Conservation (phyloP, 2,888 invertebrate species). For the Pemphredon lugubris region DNA sequence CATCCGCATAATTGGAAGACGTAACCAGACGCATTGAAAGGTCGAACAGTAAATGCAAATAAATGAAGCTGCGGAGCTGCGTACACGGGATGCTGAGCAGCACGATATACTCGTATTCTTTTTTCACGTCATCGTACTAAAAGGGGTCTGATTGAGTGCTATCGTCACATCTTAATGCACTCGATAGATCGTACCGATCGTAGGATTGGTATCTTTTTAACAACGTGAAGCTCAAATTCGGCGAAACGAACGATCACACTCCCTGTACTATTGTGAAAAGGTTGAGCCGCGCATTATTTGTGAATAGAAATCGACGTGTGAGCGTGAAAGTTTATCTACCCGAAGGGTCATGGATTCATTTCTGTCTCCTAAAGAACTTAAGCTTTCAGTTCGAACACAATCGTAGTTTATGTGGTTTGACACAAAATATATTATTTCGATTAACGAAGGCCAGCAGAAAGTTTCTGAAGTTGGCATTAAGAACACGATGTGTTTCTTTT, state of each 20-base stretch:
- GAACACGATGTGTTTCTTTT: slow-evolving; percentile 34
- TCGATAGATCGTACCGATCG: slow-evolving; percentile 46
- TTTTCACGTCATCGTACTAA: slow-evolving; percentile 44
- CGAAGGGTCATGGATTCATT: slow-evolving; percentile 44
- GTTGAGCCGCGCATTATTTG: slow-evolving; percentile 44
- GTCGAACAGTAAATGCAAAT: slow-evolving; percentile 53
- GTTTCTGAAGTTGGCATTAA: slow-evolving; percentile 27
- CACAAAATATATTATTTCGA: slow-evolving; percentile 4
- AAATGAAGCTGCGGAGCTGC: slow-evolving; percentile 50
- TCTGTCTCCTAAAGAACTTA: slow-evolving; percentile 19
- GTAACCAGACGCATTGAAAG: slow-evolving; percentile 81
- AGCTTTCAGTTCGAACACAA: slow-evolving; percentile 28
- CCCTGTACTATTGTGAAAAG: slow-evolving; percentile 52
- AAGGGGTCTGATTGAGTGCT: slow-evolving; percentile 23
- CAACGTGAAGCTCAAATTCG: slow-evolving; percentile 58
- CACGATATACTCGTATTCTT: slow-evolving; percentile 41
- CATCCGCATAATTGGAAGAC: slow-evolving; percentile 85
- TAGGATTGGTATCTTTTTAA: slow-evolving; percentile 46
- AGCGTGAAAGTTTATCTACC: slow-evolving; percentile 49
- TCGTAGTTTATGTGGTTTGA: slow-evolving; percentile 10
- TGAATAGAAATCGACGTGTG: slow-evolving; percentile 57
- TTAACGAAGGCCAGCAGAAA: slow-evolving; percentile 21
- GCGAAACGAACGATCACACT: slow-evolving; percentile 34
- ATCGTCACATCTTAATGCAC: slow-evolving; percentile 28
- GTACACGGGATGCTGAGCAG: slow-evolving; percentile 38